These are phyloP conservation scores for Triplophysa tibetana DNA, from an alignment of 2,113 vertebrate species.

Conservation along the genomic window DNA sequence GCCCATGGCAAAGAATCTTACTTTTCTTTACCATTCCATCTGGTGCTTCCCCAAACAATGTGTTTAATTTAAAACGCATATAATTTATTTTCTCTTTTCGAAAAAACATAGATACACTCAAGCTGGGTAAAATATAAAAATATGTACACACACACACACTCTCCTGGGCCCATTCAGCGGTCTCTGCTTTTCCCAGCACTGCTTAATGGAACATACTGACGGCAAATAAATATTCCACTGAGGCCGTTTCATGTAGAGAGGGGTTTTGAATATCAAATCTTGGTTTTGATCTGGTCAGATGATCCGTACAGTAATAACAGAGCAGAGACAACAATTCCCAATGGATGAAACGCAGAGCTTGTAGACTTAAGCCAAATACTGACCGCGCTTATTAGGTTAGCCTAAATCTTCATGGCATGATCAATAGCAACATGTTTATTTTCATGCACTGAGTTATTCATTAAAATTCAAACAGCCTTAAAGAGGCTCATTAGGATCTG, in stretches of 20 bases:
- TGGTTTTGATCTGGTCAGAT: conserved; percentile 51
- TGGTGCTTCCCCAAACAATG: neutral
- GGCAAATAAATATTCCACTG: conserved; percentile 37
- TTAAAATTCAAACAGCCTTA: conserved; percentile 74
- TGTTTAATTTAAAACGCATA: conserved; percentile 26
- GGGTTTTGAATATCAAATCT: conserved; percentile 47
- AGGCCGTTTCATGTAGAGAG: conserved; percentile 37
- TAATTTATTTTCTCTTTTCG: conserved; percentile 31
- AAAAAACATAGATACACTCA: conserved; percentile 25
- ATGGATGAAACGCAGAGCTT: conserved; percentile 41
- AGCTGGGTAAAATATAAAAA: conserved; percentile 31
- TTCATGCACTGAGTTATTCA: conserved; percentile 73
- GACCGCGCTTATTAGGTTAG: conserved; percentile 72
- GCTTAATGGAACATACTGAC: conserved; percentile 30
- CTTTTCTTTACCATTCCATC: conserved; percentile 19
- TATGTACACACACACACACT: conserved; percentile 8
- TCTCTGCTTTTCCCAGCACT: conserved; percentile 40
- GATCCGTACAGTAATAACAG: conserved; percentile 53
- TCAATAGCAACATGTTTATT: conserved; percentile 83
- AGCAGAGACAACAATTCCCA: conserved; percentile 41
- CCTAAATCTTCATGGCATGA: conserved; percentile 73
- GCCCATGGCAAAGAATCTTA: neutral
- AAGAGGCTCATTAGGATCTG: conserved; percentile 71
- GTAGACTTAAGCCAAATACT: conserved; percentile 51
- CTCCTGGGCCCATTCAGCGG: neutral